phyloP scores from a whole-genome alignment of 2,797 vertebrate genomes.

The Sarcophilus harrisii region DNA sequence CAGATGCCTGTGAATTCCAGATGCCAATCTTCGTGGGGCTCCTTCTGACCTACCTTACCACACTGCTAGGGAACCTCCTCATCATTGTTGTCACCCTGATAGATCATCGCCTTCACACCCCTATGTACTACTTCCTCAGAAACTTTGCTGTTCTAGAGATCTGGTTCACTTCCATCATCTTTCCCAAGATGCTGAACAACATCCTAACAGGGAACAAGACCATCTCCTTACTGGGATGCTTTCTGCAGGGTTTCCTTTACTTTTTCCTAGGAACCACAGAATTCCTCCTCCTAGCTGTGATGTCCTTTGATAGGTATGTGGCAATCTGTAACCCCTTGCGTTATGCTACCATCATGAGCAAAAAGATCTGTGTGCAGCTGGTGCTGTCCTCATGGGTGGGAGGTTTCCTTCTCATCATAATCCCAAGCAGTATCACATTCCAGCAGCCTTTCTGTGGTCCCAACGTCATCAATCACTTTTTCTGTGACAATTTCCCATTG shows the following conservation, averaged over 20 bases:
- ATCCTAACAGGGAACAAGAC: slow-evolving; percentile 61
- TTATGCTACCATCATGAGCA: slow-evolving; percentile 72
- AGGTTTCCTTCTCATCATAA: slow-evolving; percentile 59
- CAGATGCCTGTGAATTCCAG: slow-evolving; percentile 69
- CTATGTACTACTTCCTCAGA: slow-evolving; percentile 80
- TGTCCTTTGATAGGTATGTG: slow-evolving; percentile 77
- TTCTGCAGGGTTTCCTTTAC: slow-evolving; percentile 69
- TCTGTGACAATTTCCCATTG: slow-evolving; percentile 77
- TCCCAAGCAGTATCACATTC: slow-evolving; percentile 45
- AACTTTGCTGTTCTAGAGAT: slow-evolving; percentile 79
- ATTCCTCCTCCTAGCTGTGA: slow-evolving; percentile 73
- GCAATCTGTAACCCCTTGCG: slow-evolving; percentile 74
- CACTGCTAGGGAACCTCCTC: slow-evolving; percentile 72
- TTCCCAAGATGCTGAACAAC: slow-evolving; percentile 74
- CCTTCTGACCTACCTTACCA: slow-evolving; percentile 73
- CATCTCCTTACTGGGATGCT: slow-evolving; percentile 59
- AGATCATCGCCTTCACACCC: slow-evolving; percentile 74
- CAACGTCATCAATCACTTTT: slow-evolving; percentile 77
- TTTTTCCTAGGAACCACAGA: slow-evolving; percentile 76
- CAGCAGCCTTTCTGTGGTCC: slow-evolving; percentile 71
- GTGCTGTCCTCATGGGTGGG: slow-evolving; percentile 56
- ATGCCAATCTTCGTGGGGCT: slow-evolving; percentile 73
- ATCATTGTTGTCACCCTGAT: slow-evolving; percentile 70
- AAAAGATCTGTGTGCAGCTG: slow-evolving; percentile 71
- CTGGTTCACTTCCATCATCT: slow-evolving; percentile 69